Evolutionary conservation across 2,888 invertebrate species (phyloP).

Genomic region (Molanna angustata): DNA sequence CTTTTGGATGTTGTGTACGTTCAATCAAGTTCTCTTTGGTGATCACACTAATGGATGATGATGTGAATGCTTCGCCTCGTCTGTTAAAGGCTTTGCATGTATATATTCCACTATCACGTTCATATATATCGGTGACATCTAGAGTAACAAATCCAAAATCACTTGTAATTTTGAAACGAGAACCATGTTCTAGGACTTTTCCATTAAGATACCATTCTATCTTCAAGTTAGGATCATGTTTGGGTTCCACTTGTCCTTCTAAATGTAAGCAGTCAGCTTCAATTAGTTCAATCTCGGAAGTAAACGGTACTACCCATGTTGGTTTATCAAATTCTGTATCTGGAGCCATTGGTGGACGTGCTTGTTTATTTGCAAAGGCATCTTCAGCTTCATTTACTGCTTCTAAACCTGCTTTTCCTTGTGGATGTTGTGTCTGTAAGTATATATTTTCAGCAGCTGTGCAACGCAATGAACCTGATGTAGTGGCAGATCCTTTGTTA

Average conservation of each 20-base stretch:
- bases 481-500: slow-evolving; percentile 84
- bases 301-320: slow-evolving; percentile 79
- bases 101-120: slow-evolving; percentile 91
- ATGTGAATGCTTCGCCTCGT: slow-evolving; percentile 88
- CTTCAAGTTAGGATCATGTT: slow-evolving; percentile 85
- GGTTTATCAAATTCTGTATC: slow-evolving; percentile 81
- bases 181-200: slow-evolving; percentile 80
- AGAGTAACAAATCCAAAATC: slow-evolving; percentile 97
- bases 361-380: slow-evolving; percentile 68
- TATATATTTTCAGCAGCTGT: slow-evolving; percentile 76
- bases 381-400: slow-evolving; percentile 89
- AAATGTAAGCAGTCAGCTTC: slow-evolving; percentile 87
- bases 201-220: slow-evolving; percentile 96
- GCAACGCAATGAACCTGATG: slow-evolving; percentile 84
- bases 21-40: slow-evolving; percentile 82
- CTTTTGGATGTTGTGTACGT: slow-evolving; percentile 90
- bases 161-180: slow-evolving; percentile 87
- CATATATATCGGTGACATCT: slow-evolving; percentile 88
- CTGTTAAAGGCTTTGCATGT: slow-evolving; percentile 89
- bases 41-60: slow-evolving; percentile 81
- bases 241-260: slow-evolving; percentile 93
- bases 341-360: slow-evolving; percentile 65
- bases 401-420: slow-evolving; percentile 86
- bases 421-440: slow-evolving; percentile 91
- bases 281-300: slow-evolving; percentile 73